Evolutionary conservation across 2,888 invertebrate species (phyloP).

Genomic region (Tenodera sinensis): DNA sequence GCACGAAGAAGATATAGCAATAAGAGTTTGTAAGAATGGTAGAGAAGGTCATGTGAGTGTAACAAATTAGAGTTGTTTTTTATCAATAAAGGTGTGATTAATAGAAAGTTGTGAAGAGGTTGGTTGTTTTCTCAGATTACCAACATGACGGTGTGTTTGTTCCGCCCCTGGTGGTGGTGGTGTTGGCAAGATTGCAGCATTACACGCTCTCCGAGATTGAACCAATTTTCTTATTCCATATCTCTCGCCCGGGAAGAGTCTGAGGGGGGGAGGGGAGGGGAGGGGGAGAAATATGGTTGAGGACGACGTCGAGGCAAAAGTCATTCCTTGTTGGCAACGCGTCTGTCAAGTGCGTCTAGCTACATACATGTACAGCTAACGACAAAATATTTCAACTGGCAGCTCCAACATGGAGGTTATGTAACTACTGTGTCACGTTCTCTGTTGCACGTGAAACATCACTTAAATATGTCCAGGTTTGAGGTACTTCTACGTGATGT

Average conservation of each 20-base stretch:
- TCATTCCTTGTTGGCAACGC: slow-evolving; percentile 23
- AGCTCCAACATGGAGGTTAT: no score
- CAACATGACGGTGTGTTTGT: background rate
- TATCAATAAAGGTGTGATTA: no score
- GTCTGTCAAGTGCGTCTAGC: background rate
- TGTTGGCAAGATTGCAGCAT: slow-evolving; percentile 25
- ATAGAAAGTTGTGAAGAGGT: background rate
- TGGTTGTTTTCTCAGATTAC: background rate
- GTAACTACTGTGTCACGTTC: no score
- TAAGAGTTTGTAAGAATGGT: no score
- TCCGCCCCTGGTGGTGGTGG: slow-evolving; percentile 4
- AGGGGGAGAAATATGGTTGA: slow-evolving; percentile 21
- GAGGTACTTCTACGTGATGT: no score
- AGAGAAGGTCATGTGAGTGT: no score
- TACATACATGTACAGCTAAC: background rate
- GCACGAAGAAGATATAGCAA: no score
- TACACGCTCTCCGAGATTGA: slow-evolving; percentile 27
- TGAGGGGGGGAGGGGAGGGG: background rate
- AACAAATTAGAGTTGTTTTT: no score
- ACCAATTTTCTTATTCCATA: slow-evolving; percentile 27
- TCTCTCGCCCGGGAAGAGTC: background rate
- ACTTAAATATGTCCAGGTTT: no score
- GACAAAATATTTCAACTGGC: no score
- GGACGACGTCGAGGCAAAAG: slow-evolving; percentile 19
- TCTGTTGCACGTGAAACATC: no score